These are phyloP conservation scores for Australoheros facetus DNA, from an alignment of 2,797 vertebrate species.

Conservation along the genomic window DNA sequence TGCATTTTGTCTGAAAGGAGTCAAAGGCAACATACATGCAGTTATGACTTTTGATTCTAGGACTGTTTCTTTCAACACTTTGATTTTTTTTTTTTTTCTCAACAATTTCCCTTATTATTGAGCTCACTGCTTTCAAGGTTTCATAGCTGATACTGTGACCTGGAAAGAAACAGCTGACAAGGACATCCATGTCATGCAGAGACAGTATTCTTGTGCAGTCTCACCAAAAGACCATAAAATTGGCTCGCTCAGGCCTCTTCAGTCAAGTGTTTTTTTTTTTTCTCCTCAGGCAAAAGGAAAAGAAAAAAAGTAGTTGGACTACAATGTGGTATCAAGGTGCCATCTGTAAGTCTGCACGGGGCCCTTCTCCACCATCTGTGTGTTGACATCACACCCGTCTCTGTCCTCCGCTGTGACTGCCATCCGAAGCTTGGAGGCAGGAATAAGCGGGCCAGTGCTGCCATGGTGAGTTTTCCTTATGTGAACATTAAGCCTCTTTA, in stretches of 20 bases:
- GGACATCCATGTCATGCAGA: conserved; percentile 63
- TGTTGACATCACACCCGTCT: conserved; percentile 61
- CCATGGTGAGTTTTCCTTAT: not conserved
- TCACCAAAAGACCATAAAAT: conserved; percentile 27
- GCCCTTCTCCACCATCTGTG: conserved; percentile 58
- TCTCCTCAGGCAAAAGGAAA: not conserved
- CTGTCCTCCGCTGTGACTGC: conserved; percentile 45
- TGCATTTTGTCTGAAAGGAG: not conserved
- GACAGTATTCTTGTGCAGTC: conserved; percentile 36
- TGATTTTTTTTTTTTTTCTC: not conserved
- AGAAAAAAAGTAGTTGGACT: conserved; percentile 15
- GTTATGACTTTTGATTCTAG: not conserved
- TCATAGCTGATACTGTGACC: conserved; percentile 48
- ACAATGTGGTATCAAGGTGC: conserved; percentile 50
- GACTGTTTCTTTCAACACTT: not conserved
- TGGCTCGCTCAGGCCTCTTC: conserved; percentile 5
- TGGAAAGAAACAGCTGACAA: conserved; percentile 70
- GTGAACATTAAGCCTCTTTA: conserved; percentile 25
- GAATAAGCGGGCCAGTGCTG: conserved; percentile 34
- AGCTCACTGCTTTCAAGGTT: conserved; percentile 7
- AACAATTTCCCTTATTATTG: not conserved
- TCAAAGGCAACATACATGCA: not conserved
- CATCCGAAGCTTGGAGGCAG: conserved; percentile 36
- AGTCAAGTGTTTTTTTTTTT: not conserved
- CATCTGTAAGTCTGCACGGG: conserved; percentile 62